Base-by-base conservation (phyloP, 2,797 vertebrate species). In the Eremophila alpestris region DNA sequence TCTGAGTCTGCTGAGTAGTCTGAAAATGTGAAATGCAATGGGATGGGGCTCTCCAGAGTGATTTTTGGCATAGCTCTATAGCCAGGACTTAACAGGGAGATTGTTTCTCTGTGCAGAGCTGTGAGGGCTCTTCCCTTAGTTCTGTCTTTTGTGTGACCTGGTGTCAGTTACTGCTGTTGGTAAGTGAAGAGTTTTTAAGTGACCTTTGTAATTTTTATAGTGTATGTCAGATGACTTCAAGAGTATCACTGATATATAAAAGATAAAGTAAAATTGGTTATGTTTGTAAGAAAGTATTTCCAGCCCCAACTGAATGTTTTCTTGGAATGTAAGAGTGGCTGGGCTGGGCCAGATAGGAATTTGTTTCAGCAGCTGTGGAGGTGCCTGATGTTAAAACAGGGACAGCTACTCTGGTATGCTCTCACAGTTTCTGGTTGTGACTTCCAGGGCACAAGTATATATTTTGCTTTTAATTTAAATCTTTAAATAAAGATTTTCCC, bases 71-170 rank as follows among this genome's bases (percentile, higher is more conserved):
- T 16, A 41, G 10, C 30, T 83, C 36, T 62, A 2, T 63, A 54
- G 27, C 17, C 1, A 2, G 32, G 26, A 38, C 30, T 8, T 29
- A 82, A 41, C 15, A 49, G 9, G 30, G 75, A 79, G 46, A 14
- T 43, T 16, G 15, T 22, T 67, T 29, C 38, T 59, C 27, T 83
- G 19, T 54, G 55, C n/a, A 15, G 20, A 58, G 16, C 32, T 40
- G 41, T 3, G 2, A 20, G 46, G 38, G 21, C 7, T 55, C 13
- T 70, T 70, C 40, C n/a, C 15, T 56, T 21, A 17, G 13, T 51
- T 58, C 30, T 73, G 0, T 29, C 10, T 46, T 19, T 34, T 1
- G 0, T 18, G 27, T 43, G 55, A 20, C 17, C 4, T 1, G 1
- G 32, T 10, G 13, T 46, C 14, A 27, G 10, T 67, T 73, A 27